phyloP scores from a whole-genome alignment of 2,797 vertebrate genomes.

The Periparus ater region DNA sequence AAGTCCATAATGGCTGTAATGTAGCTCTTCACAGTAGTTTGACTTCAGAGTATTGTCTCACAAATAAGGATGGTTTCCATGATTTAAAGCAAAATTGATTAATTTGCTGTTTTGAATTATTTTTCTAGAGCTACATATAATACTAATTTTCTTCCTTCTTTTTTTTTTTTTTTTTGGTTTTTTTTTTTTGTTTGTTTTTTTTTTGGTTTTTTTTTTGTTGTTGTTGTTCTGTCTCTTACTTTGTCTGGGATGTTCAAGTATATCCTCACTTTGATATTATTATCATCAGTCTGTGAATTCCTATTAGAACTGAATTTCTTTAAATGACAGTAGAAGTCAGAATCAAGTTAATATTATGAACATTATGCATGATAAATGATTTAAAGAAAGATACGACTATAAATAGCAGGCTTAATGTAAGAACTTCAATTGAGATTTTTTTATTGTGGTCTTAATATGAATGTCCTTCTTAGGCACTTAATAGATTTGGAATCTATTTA shows the following conservation, averaged over 20 bases:
- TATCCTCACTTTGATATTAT: background rate
- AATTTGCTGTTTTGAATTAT: background rate
- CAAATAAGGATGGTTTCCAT: background rate
- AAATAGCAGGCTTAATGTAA: background rate
- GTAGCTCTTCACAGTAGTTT: background rate
- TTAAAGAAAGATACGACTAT: background rate
- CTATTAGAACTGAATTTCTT: background rate
- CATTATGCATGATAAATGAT: background rate
- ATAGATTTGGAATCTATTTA: background rate
- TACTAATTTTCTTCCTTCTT: background rate
- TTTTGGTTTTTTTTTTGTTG: no score
- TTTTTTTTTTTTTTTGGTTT: background rate
- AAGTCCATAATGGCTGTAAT: background rate
- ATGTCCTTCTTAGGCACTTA: background rate
- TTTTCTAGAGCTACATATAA: background rate
- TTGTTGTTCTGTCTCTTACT: background rate
- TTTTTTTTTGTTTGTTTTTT: background rate
- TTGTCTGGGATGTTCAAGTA: background rate
- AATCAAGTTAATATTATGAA: background rate
- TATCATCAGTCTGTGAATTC: background rate
- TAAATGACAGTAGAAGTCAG: background rate
- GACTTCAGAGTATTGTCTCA: background rate
- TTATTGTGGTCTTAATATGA: background rate
- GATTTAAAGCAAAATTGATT: background rate
- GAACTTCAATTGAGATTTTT: background rate